Percentiles rank a stretch among this genome's conserved stretches.
phyloP scores from a whole-genome alignment of 37 sponge, comb jelly and placozoan species.

The Trichoplax adhaerens region DNA sequence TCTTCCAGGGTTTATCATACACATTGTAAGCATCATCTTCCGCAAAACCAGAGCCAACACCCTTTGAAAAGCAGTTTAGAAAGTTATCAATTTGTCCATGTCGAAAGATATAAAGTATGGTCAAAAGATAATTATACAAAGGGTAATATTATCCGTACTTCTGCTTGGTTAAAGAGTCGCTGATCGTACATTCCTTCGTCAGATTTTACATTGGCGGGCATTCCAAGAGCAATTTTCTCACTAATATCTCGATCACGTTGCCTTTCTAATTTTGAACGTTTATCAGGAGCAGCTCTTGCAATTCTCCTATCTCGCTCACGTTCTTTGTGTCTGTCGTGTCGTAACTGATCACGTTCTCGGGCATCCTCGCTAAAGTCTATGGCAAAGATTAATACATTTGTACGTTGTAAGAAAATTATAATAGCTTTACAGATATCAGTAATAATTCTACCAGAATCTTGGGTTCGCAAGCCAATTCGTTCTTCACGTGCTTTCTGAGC shows the following conservation, averaged over 20 bases:
- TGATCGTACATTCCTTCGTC: constrained; percentile 88
- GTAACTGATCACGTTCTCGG: constrained; percentile 71
- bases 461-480: constrained; percentile 24
- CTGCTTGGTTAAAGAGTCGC: constrained; percentile 55
- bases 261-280: constrained; percentile 44
- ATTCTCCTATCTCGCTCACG: constrained; percentile 83
- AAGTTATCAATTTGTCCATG: background rate
- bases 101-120: too few relatives aligned
- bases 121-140: background rate
- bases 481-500: constrained; percentile 88
- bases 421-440: too few relatives aligned
- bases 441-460: too few relatives aligned
- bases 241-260: constrained; percentile 79
- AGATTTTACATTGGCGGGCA: constrained; percentile 31
- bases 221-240: constrained; percentile 90
- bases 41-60: constrained; percentile 60
- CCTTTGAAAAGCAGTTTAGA: constrained; percentile 10
- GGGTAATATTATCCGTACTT: background rate
- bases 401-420: too few relatives aligned
- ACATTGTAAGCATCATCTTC: constrained; percentile 93
- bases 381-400: too few relatives aligned
- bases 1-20: constrained; percentile 91
- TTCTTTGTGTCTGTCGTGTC: constrained; percentile 94
- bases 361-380: constrained; percentile 5
- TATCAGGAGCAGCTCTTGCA: constrained; percentile 42